Evolutionary conservation across 2,113 vertebrate genomes (phyloP).

Genomic region (Poeciliopsis turrubarensis): DNA sequence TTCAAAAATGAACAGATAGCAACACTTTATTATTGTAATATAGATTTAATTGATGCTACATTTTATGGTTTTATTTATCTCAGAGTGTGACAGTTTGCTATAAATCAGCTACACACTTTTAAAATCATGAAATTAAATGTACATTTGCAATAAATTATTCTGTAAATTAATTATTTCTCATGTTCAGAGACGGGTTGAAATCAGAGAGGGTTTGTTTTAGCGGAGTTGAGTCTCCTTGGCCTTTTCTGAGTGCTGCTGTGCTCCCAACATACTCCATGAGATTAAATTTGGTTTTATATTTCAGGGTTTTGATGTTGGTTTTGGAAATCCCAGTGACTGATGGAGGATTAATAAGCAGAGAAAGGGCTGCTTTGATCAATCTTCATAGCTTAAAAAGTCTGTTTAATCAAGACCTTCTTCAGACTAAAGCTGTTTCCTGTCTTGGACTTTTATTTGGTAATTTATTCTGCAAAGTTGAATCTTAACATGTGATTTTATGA

Average conservation of each 20-base stretch:
- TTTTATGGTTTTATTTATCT: constrained; percentile 28
- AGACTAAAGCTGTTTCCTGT: constrained; percentile 3
- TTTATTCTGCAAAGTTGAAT: constrained; percentile 14
- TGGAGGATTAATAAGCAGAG: constrained; percentile 6
- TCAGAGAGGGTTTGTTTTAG: background rate
- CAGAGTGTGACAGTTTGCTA: constrained; percentile 3
- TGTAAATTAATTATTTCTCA: constrained; percentile 17
- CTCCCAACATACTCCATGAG: background rate
- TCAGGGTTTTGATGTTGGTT: background rate
- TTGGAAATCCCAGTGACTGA: background rate
- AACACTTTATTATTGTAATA: constrained; percentile 40
- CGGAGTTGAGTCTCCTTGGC: background rate
- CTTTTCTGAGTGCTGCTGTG: background rate
- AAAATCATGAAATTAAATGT: constrained; percentile 18
- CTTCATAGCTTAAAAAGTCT: background rate
- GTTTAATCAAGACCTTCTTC: constrained; percentile 3
- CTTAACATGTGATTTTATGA: constrained; percentile 13
- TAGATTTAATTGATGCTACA: constrained; percentile 37
- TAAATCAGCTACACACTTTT: constrained; percentile 22
- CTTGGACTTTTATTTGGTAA: constrained; percentile 13
- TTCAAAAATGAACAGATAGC: constrained; percentile 43
- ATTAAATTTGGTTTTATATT: constrained; percentile 11
- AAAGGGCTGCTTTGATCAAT: constrained; percentile 12
- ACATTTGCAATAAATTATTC: constrained; percentile 17
- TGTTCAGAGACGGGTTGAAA: constrained; percentile 12